Conservation (phyloP, 1,140 invertebrate genomes). For the Macrotrachela quadricornifera region DNA sequence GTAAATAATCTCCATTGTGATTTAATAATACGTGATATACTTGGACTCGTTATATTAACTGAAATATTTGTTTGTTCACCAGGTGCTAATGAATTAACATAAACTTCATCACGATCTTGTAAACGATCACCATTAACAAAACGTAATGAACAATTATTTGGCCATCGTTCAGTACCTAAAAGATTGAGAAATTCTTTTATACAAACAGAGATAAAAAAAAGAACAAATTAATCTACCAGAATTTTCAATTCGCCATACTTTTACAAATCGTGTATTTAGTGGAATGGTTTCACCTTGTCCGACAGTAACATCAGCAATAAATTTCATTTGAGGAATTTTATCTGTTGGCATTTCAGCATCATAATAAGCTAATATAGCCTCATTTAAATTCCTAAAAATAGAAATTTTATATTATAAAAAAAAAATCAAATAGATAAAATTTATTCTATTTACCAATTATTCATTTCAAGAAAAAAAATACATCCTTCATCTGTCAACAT, state of each 20-base stretch:
- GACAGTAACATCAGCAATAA: slow-evolving; percentile 52
- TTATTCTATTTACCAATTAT: slow-evolving; percentile 1
- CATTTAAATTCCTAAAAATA: slow-evolving; percentile 78
- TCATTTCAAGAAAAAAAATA: slow-evolving; percentile 4
- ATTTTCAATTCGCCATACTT: slow-evolving; percentile 59
- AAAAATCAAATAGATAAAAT: too few relatives aligned
- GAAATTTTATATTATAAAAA: too few relatives aligned
- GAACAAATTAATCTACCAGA: slow-evolving; percentile 34
- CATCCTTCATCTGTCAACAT: slow-evolving; percentile 2
- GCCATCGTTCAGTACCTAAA: slow-evolving; percentile 1
- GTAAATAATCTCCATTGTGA: slow-evolving; percentile 62
- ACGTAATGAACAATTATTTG: background rate
- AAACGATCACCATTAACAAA: slow-evolving; percentile 8
- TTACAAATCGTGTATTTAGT: slow-evolving; percentile 47
- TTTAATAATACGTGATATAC: slow-evolving; percentile 46
- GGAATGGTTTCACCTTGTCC: slow-evolving; percentile 50
- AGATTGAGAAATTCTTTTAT: background rate
- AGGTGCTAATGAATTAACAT: slow-evolving; percentile 42
- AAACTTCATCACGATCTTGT: slow-evolving; percentile 28
- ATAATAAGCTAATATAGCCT: slow-evolving; percentile 78
- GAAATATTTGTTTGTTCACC: slow-evolving; percentile 43
- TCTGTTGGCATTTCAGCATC: slow-evolving; percentile 47
- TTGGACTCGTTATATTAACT: slow-evolving; percentile 46
- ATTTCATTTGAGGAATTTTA: slow-evolving; percentile 47
- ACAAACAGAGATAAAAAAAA: background rate